phyloP scores from a whole-genome alignment of 2,888 invertebrate species.

The Lithodes maja region DNA sequence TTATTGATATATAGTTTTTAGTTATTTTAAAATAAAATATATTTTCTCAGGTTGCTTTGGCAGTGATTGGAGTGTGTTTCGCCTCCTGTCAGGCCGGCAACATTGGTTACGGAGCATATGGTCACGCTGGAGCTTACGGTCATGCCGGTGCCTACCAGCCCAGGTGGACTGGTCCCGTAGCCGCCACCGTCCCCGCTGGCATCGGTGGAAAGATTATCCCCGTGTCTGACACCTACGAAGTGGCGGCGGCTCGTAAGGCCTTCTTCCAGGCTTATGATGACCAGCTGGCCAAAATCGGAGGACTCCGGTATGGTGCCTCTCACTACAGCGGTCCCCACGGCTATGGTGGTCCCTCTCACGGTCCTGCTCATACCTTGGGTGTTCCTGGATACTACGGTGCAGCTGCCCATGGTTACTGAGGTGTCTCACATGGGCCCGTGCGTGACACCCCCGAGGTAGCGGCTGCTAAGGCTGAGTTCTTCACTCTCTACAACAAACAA shows the following conservation, averaged over 20 bases:
- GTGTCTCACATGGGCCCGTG: background rate
- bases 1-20: too few relatives aligned
- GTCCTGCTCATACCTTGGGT: background rate
- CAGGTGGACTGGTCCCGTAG: conserved; percentile 14
- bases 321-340: background rate
- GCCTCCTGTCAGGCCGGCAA: background rate
- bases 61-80: conserved; percentile 36
- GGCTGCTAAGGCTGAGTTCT: conserved; percentile 41
- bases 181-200: conserved; percentile 27
- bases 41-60: conserved; percentile 38
- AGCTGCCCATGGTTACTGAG: background rate
- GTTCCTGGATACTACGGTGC: background rate
- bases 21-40: background rate
- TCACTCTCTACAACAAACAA: conserved; percentile 24
- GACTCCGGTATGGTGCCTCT: background rate
- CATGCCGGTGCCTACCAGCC: conserved; percentile 1
- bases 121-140: background rate
- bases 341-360: conserved; percentile 7
- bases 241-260: conserved; percentile 29
- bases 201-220: conserved; percentile 27
- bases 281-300: conserved; percentile 4
- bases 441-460: conserved; percentile 43
- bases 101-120: background rate
- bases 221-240: conserved; percentile 33
- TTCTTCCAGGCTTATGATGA: conserved; percentile 19